phyloP scores from a whole-genome alignment of 2,888 invertebrate species.

The Marronus borbonicus region DNA sequence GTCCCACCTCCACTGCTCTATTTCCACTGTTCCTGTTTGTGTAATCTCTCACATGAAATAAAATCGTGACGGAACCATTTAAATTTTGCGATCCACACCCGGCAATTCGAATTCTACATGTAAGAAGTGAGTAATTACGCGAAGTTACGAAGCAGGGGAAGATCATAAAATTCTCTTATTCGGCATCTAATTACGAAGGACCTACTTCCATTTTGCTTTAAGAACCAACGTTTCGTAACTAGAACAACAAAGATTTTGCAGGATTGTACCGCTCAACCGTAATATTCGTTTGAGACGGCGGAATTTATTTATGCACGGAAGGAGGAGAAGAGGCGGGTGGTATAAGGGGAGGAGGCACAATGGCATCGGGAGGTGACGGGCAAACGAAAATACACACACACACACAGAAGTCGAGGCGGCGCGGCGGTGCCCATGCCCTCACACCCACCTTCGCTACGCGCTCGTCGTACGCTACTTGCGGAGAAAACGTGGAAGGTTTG shows the following conservation, averaged over 20 bases:
- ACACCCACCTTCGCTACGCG: neutral
- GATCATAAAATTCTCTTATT: constrained; percentile 8
- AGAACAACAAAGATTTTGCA: constrained; percentile 33
- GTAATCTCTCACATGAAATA: too few species aligned
- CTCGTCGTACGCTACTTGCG: constrained; percentile 20
- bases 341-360: neutral
- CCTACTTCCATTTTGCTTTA: constrained; percentile 31
- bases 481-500: constrained; percentile 33
- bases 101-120: too few species aligned
- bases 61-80: too few species aligned
- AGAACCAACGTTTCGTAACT: constrained; percentile 24
- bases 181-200: constrained; percentile 25
- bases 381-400: constrained; percentile 32
- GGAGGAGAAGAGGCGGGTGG: neutral
- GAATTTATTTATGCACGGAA: constrained; percentile 39
- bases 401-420: constrained; percentile 11
- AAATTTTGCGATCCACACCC: too few species aligned
- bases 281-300: constrained; percentile 43
- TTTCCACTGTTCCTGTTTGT: too few species aligned
- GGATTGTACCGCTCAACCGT: constrained; percentile 29
- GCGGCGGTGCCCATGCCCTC: neutral
- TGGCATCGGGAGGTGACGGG: constrained; percentile 10
- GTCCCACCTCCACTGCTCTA: too few species aligned
- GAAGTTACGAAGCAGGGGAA: neutral
- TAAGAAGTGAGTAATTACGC: neutral